Percentiles rank a stretch among this genome's conserved stretches.
phyloP scores from a whole-genome alignment of 2,113 vertebrate genomes.

The Physeter macrocephalus region DNA sequence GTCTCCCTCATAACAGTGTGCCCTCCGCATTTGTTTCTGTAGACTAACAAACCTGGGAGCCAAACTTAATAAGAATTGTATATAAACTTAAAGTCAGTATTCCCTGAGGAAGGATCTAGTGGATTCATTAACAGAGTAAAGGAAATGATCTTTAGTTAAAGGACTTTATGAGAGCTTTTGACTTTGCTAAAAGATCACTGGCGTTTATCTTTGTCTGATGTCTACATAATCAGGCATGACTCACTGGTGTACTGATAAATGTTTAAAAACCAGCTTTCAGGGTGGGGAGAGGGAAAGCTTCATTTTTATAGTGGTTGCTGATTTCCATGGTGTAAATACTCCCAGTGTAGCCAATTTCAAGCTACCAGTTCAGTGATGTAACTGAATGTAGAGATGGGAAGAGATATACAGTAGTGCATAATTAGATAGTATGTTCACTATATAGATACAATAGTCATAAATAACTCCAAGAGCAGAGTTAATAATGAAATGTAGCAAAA shows the following conservation, averaged over 20 bases:
- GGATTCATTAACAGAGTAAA: not conserved
- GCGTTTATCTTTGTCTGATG: not conserved
- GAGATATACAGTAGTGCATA: not conserved
- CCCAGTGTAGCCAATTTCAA: not conserved
- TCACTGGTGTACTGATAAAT: not conserved
- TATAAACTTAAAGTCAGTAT: not conserved
- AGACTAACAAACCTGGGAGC: not conserved
- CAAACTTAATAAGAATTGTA: not conserved
- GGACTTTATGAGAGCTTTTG: not conserved
- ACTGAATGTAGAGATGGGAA: not conserved
- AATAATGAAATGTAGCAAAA: not conserved
- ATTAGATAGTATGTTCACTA: not conserved
- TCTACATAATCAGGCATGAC: not conserved
- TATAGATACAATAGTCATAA: not conserved
- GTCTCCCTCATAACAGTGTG: not conserved
- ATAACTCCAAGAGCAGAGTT: not conserved
- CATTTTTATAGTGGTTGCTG: not conserved
- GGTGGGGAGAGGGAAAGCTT: not conserved
- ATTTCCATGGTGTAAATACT: conserved; percentile 7
- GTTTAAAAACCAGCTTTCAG: not conserved
- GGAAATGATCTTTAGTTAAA: not conserved
- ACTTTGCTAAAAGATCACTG: not conserved
- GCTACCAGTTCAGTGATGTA: rapidly evolving
- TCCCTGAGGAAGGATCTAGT: not conserved
- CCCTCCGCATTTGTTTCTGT: not conserved